A percentile compares a stretch with the other conserved stretches of the same genome.
Evolutionary conservation across 2,888 invertebrate species (phyloP).

Genomic region (Zhuqinia jingwanae): DNA sequence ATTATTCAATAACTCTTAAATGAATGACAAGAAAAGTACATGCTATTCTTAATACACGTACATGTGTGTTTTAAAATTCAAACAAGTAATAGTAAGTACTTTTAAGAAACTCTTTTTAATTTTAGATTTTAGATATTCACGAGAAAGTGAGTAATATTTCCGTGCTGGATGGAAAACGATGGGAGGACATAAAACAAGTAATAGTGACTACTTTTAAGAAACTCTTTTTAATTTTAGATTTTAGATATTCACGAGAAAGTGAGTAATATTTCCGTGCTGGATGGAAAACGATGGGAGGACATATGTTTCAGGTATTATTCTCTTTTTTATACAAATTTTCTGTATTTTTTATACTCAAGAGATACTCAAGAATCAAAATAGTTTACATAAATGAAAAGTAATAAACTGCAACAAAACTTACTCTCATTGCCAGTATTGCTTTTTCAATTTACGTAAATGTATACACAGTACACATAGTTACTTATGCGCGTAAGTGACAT

Average conservation of each 20-base stretch:
- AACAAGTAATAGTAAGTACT: too few species aligned
- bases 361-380: too few species aligned
- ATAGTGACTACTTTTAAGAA: too few species aligned
- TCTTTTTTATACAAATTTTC: neutral
- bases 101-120: constrained; percentile 32
- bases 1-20: too few species aligned
- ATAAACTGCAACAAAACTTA: too few species aligned
- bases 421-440: too few species aligned
- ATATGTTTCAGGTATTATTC: constrained; percentile 83
- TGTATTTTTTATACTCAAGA: too few species aligned
- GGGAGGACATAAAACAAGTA: constrained; percentile 83
- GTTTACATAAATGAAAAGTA: too few species aligned
- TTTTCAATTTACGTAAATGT: too few species aligned
- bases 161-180: constrained; percentile 80
- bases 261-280: constrained; percentile 81
- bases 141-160: constrained; percentile 82
- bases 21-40: neutral
- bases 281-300: constrained; percentile 82
- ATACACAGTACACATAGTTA: too few species aligned
- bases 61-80: neutral
- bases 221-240: constrained; percentile 80
- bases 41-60: neutral
- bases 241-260: constrained; percentile 83
- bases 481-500: too few species aligned
- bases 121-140: constrained; percentile 83